phyloP scores from a whole-genome alignment of 2,113 vertebrate species.

The Dryoscopus gambensis region DNA sequence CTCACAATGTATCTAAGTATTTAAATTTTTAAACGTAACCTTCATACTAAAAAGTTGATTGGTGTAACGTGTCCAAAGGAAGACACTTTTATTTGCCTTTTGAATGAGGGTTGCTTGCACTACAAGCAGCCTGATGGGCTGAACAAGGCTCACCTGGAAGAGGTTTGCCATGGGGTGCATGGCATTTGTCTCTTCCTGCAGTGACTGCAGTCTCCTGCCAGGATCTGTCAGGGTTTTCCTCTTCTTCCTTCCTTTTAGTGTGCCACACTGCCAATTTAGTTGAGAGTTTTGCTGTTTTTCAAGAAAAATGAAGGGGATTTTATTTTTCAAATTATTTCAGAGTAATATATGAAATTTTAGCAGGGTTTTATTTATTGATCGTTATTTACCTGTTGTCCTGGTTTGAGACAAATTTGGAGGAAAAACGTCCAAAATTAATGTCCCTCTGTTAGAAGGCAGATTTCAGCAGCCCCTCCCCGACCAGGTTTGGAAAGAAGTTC shows the following conservation, averaged over 20 bases:
- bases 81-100: not conserved
- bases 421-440: no score
- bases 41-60: not conserved
- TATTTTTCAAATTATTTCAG: not conserved
- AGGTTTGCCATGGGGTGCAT: not conserved
- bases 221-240: not conserved
- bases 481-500: no score
- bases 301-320: not conserved
- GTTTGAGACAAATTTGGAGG: no score
- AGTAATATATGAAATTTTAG: not conserved
- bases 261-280: not conserved
- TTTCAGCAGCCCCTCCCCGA: no score
- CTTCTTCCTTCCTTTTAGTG: not conserved
- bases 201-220: not conserved
- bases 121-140: not conserved
- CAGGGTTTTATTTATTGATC: not conserved
- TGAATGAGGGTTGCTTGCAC: not conserved
- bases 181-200: not conserved
- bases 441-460: no score
- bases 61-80: not conserved
- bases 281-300: not conserved
- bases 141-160: not conserved
- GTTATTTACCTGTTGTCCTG: not conserved
- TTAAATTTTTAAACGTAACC: not conserved
- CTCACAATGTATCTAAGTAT: not conserved